Conservation (phyloP, 2,113 vertebrate species). For the Stegastes partitus region DNA sequence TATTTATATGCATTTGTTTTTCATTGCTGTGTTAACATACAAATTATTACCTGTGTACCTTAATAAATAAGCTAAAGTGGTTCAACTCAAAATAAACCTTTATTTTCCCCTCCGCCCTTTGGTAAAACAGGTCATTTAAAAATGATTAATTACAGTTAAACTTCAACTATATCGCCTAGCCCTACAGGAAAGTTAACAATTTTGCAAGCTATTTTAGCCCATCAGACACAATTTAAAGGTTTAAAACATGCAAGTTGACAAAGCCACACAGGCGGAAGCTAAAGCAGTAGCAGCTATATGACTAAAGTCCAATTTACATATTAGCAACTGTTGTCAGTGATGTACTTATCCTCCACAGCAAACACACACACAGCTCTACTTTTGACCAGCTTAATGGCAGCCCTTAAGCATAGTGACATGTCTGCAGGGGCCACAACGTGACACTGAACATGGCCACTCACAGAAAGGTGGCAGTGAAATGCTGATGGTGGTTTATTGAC, state of each 20-base stretch:
- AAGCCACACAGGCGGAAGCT: slow-evolving; percentile 1
- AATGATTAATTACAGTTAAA: no score
- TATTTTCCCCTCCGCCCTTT: no score
- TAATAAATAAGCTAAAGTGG: no score
- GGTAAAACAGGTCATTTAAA: no score
- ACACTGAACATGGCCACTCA: background rate
- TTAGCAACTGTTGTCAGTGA: background rate
- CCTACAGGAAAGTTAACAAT: no score
- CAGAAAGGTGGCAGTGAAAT: background rate
- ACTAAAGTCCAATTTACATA: slow-evolving; percentile 57
- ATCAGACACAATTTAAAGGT: no score
- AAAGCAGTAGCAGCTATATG: background rate
- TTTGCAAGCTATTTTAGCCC: no score
- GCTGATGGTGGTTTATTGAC: background rate
- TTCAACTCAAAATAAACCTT: no score
- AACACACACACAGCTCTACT: background rate
- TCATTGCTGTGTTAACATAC: no score
- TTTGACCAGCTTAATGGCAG: background rate
- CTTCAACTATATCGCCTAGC: no score
- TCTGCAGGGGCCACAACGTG: background rate
- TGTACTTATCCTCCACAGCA: slow-evolving; percentile 10
- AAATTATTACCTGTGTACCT: no score
- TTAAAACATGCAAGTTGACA: background rate
- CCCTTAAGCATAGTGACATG: background rate
- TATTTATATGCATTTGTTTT: no score